A percentile compares a stretch with the other conserved stretches of the same genome.
Conservation (phyloP, 2,113 vertebrate genomes). For the Tiliqua scincoides region DNA sequence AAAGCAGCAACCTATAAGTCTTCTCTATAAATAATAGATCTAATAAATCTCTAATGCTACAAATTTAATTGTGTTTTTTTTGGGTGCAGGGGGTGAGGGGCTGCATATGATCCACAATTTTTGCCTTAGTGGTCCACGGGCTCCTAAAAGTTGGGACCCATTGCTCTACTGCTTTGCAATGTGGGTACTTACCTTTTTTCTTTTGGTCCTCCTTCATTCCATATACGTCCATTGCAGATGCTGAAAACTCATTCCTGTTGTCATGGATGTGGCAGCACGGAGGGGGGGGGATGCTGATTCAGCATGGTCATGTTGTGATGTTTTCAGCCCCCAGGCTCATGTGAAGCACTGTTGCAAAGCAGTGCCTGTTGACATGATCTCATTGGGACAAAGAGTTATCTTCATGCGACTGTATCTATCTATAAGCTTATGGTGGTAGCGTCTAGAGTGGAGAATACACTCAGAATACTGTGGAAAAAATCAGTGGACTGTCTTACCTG, state of each 20-base stretch:
- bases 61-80: no score
- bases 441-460: background rate
- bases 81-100: no score
- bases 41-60: no score
- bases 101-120: no score
- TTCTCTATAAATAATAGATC: no score
- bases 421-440: background rate
- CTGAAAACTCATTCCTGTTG: background rate
- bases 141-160: background rate
- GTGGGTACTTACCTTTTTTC: background rate
- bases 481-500: background rate
- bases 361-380: background rate
- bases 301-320: background rate
- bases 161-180: background rate
- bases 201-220: background rate
- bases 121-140: no score
- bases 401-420: background rate
- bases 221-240: background rate
- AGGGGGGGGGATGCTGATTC: background rate
- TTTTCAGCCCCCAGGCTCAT: background rate
- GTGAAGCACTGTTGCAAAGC: background rate
- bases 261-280: background rate
- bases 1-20: no score
- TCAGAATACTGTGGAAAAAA: background rate
- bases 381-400: background rate